Evolutionary conservation across 2,797 vertebrate genomes (phyloP).

Genomic region (Hyperoplus lanceolatus): DNA sequence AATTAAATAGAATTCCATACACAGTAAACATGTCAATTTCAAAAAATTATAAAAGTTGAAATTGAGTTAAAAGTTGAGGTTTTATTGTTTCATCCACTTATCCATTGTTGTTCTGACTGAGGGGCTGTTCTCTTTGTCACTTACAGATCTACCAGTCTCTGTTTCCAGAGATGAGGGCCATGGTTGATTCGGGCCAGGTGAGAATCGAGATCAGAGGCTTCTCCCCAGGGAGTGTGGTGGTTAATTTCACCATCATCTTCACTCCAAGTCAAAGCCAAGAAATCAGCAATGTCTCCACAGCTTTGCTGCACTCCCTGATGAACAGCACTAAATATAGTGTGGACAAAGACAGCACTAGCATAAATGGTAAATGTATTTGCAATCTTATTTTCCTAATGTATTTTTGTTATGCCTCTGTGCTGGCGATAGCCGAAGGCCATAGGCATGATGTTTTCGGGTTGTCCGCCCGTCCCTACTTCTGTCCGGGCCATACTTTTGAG

Average conservation of each 20-base stretch:
- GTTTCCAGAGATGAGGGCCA: slow-evolving; percentile 66
- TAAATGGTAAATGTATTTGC: slow-evolving; percentile 77
- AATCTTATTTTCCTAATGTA: no score
- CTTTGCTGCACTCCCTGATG: slow-evolving; percentile 80
- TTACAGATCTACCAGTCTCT: slow-evolving; percentile 82
- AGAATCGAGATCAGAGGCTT: slow-evolving; percentile 81
- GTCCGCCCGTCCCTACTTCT: no score
- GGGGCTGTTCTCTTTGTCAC: background rate
- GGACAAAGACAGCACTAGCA: slow-evolving; percentile 73
- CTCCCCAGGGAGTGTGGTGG: slow-evolving; percentile 84
- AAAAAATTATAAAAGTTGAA: background rate
- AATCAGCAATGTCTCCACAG: slow-evolving; percentile 65
- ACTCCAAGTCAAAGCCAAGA: slow-evolving; percentile 60
- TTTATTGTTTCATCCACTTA: background rate
- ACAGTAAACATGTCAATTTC: background rate
- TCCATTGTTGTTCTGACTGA: background rate
- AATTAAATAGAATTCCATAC: background rate
- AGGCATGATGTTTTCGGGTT: no score
- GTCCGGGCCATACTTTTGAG: no score
- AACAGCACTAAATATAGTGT: slow-evolving; percentile 79
- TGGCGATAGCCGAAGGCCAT: no score
- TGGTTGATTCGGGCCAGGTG: slow-evolving; percentile 81
- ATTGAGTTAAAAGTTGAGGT: background rate
- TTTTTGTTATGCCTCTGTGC: no score
- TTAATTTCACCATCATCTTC: slow-evolving; percentile 83